phyloP scores from a whole-genome alignment of 1,140 invertebrate species.

The Leptoteleia sp. region DNA sequence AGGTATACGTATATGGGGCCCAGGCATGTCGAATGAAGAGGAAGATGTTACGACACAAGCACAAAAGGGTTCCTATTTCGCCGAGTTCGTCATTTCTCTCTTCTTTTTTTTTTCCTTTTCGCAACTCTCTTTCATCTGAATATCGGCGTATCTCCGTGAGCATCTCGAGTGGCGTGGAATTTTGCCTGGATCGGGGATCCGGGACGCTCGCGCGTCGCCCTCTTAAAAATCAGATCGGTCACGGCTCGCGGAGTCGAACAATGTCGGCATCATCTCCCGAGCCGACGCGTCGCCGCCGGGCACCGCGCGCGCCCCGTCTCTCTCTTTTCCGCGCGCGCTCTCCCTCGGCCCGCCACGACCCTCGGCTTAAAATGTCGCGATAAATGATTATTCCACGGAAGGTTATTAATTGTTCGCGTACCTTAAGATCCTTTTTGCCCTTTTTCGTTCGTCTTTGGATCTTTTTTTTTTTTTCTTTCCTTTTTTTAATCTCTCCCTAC shows the following conservation, averaged over 20 bases:
- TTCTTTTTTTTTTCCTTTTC: conserved; percentile 26
- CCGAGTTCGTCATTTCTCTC: conserved; percentile 45
- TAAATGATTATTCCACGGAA: conserved; percentile 79
- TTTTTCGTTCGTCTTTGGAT: conserved; percentile 58
- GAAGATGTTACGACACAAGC: conserved; percentile 55
- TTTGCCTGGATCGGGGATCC: conserved; percentile 59
- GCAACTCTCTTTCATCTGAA: conserved; percentile 56
- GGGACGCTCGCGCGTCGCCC: conserved; percentile 64
- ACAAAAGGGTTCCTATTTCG: conserved; percentile 66
- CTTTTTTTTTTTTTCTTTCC: no score
- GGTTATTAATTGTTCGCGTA: conserved; percentile 80
- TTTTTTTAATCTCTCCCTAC: conserved; percentile 57
- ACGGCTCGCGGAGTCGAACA: conserved; percentile 78
- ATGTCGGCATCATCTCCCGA: conserved; percentile 70
- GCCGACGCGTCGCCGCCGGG: conserved; percentile 60
- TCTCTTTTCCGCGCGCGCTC: conserved; percentile 41
- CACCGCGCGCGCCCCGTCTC: conserved; percentile 32
- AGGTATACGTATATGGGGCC: no score
- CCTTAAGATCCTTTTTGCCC: conserved; percentile 59
- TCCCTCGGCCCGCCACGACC: conserved; percentile 47
- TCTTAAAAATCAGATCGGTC: conserved; percentile 81
- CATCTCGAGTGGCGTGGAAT: conserved; percentile 70
- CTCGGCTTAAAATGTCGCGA: conserved; percentile 79
- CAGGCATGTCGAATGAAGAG: conserved; percentile 65
- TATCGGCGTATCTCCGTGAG: conserved; percentile 60